Evolutionary conservation across 1,140 invertebrate genomes (phyloP).

Genomic region (Trichomalopsis sarcophagae): DNA sequence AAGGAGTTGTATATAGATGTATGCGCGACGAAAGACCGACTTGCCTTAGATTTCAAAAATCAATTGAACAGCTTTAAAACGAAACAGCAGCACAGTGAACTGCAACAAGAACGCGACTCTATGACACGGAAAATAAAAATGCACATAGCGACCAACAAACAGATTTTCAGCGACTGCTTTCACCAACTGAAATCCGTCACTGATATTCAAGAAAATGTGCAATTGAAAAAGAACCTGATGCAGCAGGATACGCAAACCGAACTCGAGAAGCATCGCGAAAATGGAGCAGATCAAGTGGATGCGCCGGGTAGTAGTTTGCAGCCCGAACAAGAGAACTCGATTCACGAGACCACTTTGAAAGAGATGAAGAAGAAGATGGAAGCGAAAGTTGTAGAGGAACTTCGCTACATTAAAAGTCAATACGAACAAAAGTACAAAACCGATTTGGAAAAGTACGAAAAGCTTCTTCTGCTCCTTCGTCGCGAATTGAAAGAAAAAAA

Average conservation of each 20-base stretch:
- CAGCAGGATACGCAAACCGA: not conserved
- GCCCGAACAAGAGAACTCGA: not conserved
- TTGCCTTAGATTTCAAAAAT: conserved; percentile 25
- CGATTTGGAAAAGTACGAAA: not conserved
- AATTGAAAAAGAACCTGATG: not conserved
- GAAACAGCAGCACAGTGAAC: not conserved
- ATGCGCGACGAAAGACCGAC: conserved; percentile 68
- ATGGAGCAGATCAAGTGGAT: not conserved
- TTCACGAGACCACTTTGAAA: not conserved
- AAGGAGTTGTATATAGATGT: conserved; percentile 72
- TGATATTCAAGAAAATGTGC: not conserved
- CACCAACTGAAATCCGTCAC: not conserved
- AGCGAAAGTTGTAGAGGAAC: not conserved
- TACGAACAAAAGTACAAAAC: conserved; percentile 7
- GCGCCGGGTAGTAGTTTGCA: not conserved
- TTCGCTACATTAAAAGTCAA: conserved; percentile 12
- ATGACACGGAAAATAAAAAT: conserved; percentile 1
- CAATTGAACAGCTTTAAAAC: not conserved
- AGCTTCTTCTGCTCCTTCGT: not conserved
- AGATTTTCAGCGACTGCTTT: not conserved
- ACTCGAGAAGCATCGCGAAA: not conserved
- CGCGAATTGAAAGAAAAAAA: not conserved
- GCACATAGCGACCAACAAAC: not conserved
- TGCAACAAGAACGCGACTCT: not conserved
- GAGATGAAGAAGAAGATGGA: not conserved